Conservation (phyloP, 2,888 invertebrate genomes). For the Congeria kusceri region DNA sequence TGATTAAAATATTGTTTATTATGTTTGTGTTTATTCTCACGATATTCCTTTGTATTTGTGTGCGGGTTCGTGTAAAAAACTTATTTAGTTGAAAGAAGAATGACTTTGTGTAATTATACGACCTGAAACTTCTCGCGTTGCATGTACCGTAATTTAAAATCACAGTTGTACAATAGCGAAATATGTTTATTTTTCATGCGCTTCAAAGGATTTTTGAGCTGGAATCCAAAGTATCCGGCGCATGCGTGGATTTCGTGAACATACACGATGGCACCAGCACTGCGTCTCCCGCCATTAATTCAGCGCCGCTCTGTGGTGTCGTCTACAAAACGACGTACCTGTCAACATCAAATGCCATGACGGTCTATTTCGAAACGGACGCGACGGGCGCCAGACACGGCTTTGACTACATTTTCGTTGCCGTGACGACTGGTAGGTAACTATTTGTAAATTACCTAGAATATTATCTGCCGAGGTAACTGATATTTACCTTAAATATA, state of each 20-base stretch:
- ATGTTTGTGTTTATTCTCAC: too few relatives aligned
- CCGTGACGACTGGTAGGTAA: slow-evolving; percentile 44
- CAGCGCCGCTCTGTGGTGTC: slow-evolving; percentile 43
- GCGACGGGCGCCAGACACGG: slow-evolving; percentile 40
- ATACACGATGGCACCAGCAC: slow-evolving; percentile 50
- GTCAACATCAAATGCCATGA: slow-evolving; percentile 41
- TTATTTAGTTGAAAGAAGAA: not conserved
- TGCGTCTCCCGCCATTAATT: slow-evolving; percentile 28
- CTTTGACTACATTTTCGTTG: slow-evolving; percentile 55
- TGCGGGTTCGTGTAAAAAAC: not conserved
- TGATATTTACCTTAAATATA: too few relatives aligned
- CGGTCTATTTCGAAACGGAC: slow-evolving; percentile 54
- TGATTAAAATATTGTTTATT: too few relatives aligned
- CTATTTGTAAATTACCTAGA: not conserved
- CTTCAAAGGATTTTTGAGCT: slow-evolving; percentile 43
- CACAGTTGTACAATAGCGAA: too few relatives aligned
- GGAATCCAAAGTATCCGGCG: slow-evolving; percentile 33
- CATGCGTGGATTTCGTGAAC: slow-evolving; percentile 59
- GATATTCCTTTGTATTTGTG: too few relatives aligned
- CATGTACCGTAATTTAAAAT: too few relatives aligned
- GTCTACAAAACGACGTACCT: slow-evolving; percentile 36
- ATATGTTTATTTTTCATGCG: too few relatives aligned
- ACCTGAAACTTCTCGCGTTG: too few relatives aligned
- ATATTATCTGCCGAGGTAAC: too few relatives aligned
- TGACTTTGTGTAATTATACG: too few relatives aligned